Conservation (phyloP, 2,797 vertebrate genomes). For the Ptychobarbus kaznakovi region DNA sequence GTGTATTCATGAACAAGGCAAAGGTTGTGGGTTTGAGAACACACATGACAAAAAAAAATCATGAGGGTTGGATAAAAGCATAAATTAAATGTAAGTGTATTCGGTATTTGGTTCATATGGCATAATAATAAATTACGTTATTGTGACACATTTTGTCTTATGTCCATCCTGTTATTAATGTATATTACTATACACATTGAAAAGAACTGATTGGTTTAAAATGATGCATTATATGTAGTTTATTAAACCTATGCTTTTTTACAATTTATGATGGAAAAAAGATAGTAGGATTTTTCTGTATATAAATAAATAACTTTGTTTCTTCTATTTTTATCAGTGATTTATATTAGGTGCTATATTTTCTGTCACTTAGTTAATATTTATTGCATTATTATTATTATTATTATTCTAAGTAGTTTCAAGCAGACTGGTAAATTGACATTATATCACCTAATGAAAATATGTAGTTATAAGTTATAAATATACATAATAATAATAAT, state of each 20-base stretch:
- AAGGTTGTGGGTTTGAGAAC: too few species aligned
- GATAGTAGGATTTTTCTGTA: neutral
- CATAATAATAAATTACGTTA: slow-evolving; percentile 9
- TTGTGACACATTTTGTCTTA: neutral
- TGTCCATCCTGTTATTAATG: neutral
- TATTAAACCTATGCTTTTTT: neutral
- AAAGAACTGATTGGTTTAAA: neutral
- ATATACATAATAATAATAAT: too few species aligned
- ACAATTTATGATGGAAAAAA: neutral
- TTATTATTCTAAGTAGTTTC: too few species aligned
- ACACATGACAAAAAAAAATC: too few species aligned
- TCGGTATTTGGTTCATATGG: neutral
- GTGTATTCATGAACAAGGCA: slow-evolving; percentile 6
- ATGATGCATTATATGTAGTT: neutral
- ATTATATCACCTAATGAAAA: neutral
- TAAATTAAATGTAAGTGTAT: too few species aligned
- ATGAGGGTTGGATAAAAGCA: too few species aligned
- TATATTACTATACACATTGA: neutral
- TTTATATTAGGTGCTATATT: neutral
- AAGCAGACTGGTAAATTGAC: neutral
- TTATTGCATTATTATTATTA: neutral
- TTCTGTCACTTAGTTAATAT: neutral
- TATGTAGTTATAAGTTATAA: too few species aligned
- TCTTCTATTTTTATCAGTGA: neutral
- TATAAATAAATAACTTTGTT: neutral